phyloP scores from a whole-genome alignment of 2,888 invertebrate genomes.

The Drosophila quinaria region DNA sequence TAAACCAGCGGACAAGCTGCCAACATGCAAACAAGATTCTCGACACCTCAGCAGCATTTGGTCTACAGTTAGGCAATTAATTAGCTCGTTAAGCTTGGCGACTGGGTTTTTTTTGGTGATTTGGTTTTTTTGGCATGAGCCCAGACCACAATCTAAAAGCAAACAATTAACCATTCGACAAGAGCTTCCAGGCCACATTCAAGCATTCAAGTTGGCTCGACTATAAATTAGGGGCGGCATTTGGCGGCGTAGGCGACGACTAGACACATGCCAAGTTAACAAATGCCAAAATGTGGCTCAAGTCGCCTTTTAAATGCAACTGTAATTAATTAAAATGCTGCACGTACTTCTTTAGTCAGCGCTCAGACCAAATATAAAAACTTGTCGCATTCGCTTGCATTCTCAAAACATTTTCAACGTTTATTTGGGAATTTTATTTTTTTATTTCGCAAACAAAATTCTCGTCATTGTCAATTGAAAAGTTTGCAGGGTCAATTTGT shows the following conservation, averaged over 20 bases:
- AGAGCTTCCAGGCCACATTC: conserved; percentile 29
- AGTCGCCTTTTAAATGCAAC: conserved; percentile 37
- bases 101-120: conserved; percentile 15
- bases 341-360: conserved; percentile 19
- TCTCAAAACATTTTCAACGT: conserved; percentile 28
- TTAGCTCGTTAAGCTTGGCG: conserved; percentile 45
- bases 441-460: conserved; percentile 25
- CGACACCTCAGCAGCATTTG: conserved; percentile 53
- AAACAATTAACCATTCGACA: conserved; percentile 55
- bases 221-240: conserved; percentile 49
- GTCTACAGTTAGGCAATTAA: conserved; percentile 58
- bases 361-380: conserved; percentile 15
- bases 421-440: conserved; percentile 6
- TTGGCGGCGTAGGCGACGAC: conserved; percentile 37
- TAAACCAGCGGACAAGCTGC: conserved; percentile 13
- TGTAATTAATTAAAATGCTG: conserved; percentile 68
- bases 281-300: conserved; percentile 33
- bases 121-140: conserved; percentile 53
- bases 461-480: conserved; percentile 44
- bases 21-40: conserved; percentile 66
- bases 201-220: conserved; percentile 31
- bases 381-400: conserved; percentile 21
- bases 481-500: conserved; percentile 47
- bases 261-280: conserved; percentile 44
- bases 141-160: conserved; percentile 47